These are phyloP conservation scores for Liodrosophila aerea DNA, from an alignment of 2,888 invertebrate species.

Conservation along the genomic window DNA sequence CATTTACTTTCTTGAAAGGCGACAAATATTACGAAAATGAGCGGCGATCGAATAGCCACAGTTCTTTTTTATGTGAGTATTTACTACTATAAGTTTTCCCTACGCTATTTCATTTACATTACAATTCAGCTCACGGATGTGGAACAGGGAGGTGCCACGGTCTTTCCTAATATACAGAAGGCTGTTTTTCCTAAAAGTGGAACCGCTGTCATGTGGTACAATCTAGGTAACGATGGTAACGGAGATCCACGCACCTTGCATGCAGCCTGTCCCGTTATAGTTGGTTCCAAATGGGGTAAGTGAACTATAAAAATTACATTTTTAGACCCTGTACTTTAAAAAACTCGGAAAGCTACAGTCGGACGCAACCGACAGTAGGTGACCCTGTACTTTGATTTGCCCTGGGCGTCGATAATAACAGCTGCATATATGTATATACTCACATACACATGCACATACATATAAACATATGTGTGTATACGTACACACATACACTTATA, in stretches of 20 bases:
- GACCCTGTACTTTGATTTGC: too few relatives aligned
- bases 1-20: slow-evolving; percentile 34
- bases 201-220: slow-evolving; percentile 81
- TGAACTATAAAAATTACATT: background rate
- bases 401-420: too few relatives aligned
- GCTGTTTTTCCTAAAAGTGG: slow-evolving; percentile 93
- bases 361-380: too few relatives aligned
- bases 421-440: too few relatives aligned
- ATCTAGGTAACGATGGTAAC: slow-evolving; percentile 63
- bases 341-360: too few relatives aligned
- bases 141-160: slow-evolving; percentile 97
- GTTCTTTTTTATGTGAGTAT: slow-evolving; percentile 95
- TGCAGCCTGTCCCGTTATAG: slow-evolving; percentile 79
- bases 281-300: slow-evolving; percentile 80
- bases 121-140: slow-evolving; percentile 94
- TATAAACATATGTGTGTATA: too few relatives aligned
- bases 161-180: slow-evolving; percentile 93
- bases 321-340: too few relatives aligned
- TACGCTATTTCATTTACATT: background rate
- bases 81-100: too few relatives aligned
- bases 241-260: slow-evolving; percentile 67
- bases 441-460: too few relatives aligned
- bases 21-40: slow-evolving; percentile 17
- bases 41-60: slow-evolving; percentile 97
- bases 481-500: too few relatives aligned